phyloP scores from a whole-genome alignment of 2,888 invertebrate genomes.

The Dorcus hopei region DNA sequence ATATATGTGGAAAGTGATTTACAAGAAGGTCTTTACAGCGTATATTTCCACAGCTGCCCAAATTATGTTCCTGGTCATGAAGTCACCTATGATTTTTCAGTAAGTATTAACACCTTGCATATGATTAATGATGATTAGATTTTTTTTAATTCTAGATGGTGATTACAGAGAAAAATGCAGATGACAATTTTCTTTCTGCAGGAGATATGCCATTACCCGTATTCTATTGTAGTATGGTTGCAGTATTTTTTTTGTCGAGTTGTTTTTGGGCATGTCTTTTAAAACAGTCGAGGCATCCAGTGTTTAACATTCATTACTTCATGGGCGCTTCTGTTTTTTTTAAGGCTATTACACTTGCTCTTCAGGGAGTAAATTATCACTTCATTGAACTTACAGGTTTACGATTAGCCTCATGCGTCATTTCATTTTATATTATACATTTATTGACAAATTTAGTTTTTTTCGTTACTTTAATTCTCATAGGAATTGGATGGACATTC shows the following conservation, averaged over 20 bases:
- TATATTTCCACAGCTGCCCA: constrained; percentile 94
- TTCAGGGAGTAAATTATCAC: constrained; percentile 93
- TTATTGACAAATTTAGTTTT: constrained; percentile 71
- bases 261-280: constrained; percentile 90
- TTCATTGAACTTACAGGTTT: constrained; percentile 91
- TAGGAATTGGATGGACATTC: constrained; percentile 99
- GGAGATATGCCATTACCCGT: constrained; percentile 95
- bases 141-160: constrained; percentile 61
- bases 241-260: constrained; percentile 85
- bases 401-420: constrained; percentile 96
- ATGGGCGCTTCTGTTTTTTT: constrained; percentile 93
- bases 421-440: constrained; percentile 96
- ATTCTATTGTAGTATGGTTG: constrained; percentile 87
- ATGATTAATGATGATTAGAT: background rate
- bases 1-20: constrained; percentile 70
- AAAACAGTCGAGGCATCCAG: constrained; percentile 66
- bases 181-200: constrained; percentile 84
- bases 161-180: constrained; percentile 85
- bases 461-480: constrained; percentile 92
- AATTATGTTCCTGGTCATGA: constrained; percentile 54
- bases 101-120: constrained; percentile 48
- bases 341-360: constrained; percentile 87
- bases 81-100: constrained; percentile 66
- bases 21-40: constrained; percentile 90
- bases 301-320: constrained; percentile 93